Evolutionary conservation across 2,113 vertebrate species (phyloP).

Genomic region (Ciconia boyciana): DNA sequence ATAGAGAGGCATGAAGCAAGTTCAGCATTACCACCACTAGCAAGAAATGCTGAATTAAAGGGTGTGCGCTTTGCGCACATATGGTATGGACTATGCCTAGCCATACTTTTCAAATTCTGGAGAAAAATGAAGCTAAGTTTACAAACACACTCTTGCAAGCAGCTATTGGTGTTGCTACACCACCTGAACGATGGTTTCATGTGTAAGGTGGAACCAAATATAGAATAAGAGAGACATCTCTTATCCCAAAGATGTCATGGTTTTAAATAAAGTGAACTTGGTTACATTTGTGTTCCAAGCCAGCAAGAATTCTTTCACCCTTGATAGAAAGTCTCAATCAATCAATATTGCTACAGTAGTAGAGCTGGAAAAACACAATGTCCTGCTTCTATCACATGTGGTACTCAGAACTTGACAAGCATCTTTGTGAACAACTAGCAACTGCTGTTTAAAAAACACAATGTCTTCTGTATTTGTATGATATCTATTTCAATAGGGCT

Average conservation of each 20-base stretch:
- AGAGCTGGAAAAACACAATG: neutral
- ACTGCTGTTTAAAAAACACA: neutral
- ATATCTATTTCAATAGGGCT: neutral
- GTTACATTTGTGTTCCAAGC: neutral
- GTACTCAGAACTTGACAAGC: neutral
- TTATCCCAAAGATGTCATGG: neutral
- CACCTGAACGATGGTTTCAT: neutral
- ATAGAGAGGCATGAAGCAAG: neutral
- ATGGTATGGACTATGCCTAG: rapidly evolving
- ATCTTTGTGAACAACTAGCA: neutral
- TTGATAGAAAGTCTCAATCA: neutral
- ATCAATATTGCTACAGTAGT: neutral
- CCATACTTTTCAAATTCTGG: neutral
- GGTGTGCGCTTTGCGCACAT: rapidly evolving
- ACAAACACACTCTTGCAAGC: neutral
- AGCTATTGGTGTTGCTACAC: neutral
- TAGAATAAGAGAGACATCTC: neutral
- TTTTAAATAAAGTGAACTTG: neutral
- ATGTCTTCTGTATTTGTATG: neutral
- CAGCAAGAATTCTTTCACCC: neutral
- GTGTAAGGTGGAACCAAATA: neutral
- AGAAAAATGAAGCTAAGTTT: neutral
- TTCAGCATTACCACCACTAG: neutral
- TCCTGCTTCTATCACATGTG: neutral
- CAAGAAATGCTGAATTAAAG: neutral